Evolutionary conservation across 2,888 invertebrate species (phyloP), one percentile per base, ranked within the genome.

Genomic region (Meta bourneti): DNA sequence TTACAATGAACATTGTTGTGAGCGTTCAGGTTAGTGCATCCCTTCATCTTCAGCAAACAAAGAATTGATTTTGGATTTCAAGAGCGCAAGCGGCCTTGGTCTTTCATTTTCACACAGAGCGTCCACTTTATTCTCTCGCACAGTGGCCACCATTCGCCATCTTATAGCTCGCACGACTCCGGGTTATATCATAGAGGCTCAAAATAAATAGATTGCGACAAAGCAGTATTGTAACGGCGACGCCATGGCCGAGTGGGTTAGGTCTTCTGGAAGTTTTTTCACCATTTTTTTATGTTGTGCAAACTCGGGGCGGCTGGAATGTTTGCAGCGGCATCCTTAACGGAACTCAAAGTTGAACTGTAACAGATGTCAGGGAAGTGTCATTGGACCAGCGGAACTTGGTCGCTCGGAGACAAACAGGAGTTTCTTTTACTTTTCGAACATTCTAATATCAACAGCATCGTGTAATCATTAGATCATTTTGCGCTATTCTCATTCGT

Each of bases 261-360:
- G 71, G 82, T 82, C 70, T 49, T 49, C n/a, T 11, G 2, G 48
- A 52, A 16, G 51, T 75, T 49, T 19, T 75, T 75, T 13, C 13
- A 2, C 48, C 34, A 75, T 19, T 13, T 71, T 75, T 75, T 34
- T 34, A 34, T 34, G 34, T 34, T 34, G 34, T 34, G 34, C 34
- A 34, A 34, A 34, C 13, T 82, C 71, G 19, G 13, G 72, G 70
- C 16, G 70, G 49, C n/a, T 49, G 16, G 19, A 19, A 69, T 16
- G 49, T 51, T 81, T 49, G 51, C 48, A 19, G n/a, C 70, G 81
- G 51, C 19, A 54, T 79, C 71, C 34, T 34, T 72, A 16, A 54
- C 87, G 87, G 87, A 87, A 87, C 87, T 72, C 54, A 72, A 72
- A 72, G 87, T 72, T 87, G 80, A 87, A 80, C 80, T 87, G 79